Evolutionary conservation across 2,888 invertebrate genomes (phyloP), one percentile per base, ranked within the genome.

Genomic region (Ichneumoninae sp.): DNA sequence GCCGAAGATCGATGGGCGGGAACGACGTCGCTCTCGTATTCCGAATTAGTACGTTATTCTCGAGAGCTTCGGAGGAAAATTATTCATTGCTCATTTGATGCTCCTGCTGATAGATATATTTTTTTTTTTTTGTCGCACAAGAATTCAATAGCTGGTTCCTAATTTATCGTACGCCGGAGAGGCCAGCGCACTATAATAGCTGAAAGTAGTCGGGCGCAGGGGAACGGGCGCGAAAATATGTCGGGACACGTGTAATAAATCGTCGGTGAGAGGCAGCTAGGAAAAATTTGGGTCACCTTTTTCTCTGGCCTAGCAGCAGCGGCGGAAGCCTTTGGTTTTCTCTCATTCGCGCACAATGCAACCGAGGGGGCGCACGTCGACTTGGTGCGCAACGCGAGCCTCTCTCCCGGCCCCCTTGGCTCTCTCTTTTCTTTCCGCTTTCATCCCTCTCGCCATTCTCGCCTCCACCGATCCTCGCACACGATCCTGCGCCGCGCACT

Each of bases 221-320:
- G 10, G 50, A 78, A 36, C 36, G 52, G 40, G n/a, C 50, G 44
- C 66, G 40, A 76, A 80, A 80, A 80, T 80, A 80, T 80, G 75
- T 71, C 79, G 80, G 60, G 63, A 80, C 66, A 80, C 80, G 83
- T 80, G 76, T 75, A 47, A 83, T 76, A 83, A 83, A 80, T 83
- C 83, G 75, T 71, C 33, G 71, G 30, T 50, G 76, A 83, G 71
- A 71, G 71, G 80, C 69, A 10, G 74, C 74, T 75, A 36, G 65
- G 79, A 76, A 79, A 76, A 80, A 83, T 80, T 66, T 83, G 83
- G 83, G 80, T 83, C 83, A 80, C 71, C 66, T 77, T 82, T 82
- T 82, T 77, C 82, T 73, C 47, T 36, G 76, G 26, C 57, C 63
- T 81, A 36, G 44, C 70, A 54, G 75, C 44, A 47, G 16, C 16